These are phyloP conservation scores for Grantiella picta DNA, from an alignment of 2,113 vertebrate genomes.

Conservation along the genomic window DNA sequence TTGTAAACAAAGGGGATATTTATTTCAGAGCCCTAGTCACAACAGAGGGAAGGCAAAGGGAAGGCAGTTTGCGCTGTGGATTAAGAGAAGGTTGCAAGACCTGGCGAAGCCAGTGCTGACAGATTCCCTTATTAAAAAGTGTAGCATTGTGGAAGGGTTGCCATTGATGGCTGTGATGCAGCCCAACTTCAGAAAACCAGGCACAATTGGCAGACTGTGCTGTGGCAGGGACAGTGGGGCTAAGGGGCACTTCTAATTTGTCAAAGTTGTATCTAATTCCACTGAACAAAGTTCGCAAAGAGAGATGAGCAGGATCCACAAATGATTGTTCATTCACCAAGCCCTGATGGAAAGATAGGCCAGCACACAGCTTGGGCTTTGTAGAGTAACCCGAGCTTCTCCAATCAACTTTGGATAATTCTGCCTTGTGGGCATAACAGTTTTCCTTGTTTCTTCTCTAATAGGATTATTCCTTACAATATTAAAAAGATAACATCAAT, in stretches of 20 bases:
- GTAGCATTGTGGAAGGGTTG: conserved; percentile 53
- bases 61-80: conserved; percentile 65
- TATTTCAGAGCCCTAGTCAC: conserved; percentile 55
- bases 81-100: conserved; percentile 74
- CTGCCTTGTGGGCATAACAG: conserved; percentile 78
- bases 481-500: conserved; percentile 85
- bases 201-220: conserved; percentile 81
- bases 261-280: conserved; percentile 87
- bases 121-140: conserved; percentile 84
- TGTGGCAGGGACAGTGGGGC: conserved; percentile 52
- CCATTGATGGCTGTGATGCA: conserved; percentile 57
- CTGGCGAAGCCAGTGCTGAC: conserved; percentile 76
- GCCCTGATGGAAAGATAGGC: conserved; percentile 75
- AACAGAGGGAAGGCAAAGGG: conserved; percentile 41
- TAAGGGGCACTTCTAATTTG: conserved; percentile 79
- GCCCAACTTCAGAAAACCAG: conserved; percentile 62
- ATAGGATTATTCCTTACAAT: conserved; percentile 83
- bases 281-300: conserved; percentile 79
- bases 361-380: conserved; percentile 66
- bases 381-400: conserved; percentile 74
- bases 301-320: conserved; percentile 80
- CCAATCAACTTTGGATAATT: conserved; percentile 74
- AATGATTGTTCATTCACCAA: conserved; percentile 82
- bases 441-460: conserved; percentile 81
- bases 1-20: conserved; percentile 77